Base-by-base conservation (phyloP, 2,888 invertebrate species). In the Torymus texanus region DNA sequence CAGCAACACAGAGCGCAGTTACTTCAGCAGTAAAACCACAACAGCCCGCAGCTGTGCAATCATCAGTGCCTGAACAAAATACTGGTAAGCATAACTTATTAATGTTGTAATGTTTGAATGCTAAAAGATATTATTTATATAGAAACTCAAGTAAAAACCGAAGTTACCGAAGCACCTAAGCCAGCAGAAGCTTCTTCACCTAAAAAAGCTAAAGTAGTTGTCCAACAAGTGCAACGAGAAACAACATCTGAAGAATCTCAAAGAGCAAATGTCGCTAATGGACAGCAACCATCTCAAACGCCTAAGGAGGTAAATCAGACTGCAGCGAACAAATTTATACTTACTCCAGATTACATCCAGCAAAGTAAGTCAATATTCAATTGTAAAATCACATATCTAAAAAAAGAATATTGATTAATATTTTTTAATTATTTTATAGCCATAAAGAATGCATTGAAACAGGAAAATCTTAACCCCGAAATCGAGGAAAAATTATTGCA, bases 271-370 rank as follows among this genome's bases (percentile, higher is more conserved):
- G 82, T 90, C 29, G 88, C 87, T 2, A 90, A 90, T 83, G 90
- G 89, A 21, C 88, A 91, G 84, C 89, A 90, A 82, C 88, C 89
- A 21, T 84, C 88, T 65, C 90, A 90, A 81, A 85, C 87, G 5
- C 63, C 85, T 2, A 88, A 88, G 82, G 90, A 90, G 13, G 84
- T 85, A 51, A 86, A 79, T 75, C 87, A 89, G 80, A 86, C 90
- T 59, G 85, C 88, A 73, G 85, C 89, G 58, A 92, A 93, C 86
- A 93, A 96, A 91, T 97, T 97, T 91, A 95, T 97, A 84, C 93
- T 97, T 81, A 97, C 97, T 14, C 96, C 97, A 75, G 97, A 97
- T 91, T 97, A 97, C 88, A 97, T 97, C 85, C 97, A 97, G 90
- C 97, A 97, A 93, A 97, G 97, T 96, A 92, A 94, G 95, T 93